Base-by-base conservation (phyloP, 92 coral and sea anemone species). In the Ricordea florida region DNA sequence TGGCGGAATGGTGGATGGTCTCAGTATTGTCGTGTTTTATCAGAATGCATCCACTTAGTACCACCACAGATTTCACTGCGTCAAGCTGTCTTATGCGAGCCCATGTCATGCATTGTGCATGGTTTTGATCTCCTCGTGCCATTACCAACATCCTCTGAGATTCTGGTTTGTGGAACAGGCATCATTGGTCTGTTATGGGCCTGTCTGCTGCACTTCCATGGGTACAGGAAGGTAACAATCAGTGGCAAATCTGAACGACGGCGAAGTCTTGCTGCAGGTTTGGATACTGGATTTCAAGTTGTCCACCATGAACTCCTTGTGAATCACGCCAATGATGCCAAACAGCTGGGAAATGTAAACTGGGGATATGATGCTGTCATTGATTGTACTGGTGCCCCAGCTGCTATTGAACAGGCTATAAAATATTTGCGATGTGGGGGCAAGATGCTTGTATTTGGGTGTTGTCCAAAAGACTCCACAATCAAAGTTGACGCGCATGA, bases 1-100 rank as follows among this genome's bases (percentile, higher is more conserved):
- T 92, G 94, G 92, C 86, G 93, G 0, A 94, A 94, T 80, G 98
- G 98, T 13, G 98, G 98, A 1, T 94, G 98, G 98, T 89, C 98
- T 11, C 94, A 94, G 72, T 94, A 85, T 55, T 89, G 97, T 36
- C 82, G 96, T 32, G 91, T 92, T 11, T 81, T 82, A 45, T 88
- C 92, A 24, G 76, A 66, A 9, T 74, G 86, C 13, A 79, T 94
- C 10, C 77, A 84, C 25, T 13, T 56, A 17, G 79, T 94, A 21
- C 97, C 98, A 40, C 93, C 97, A 6, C 97, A 85, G 63, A 72
- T 94, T 7, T 72, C 94, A 2, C 86, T 94, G 11, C 85, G 93
- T 10, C 97, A 93, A 40, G 97, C 92, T n/a, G 92, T 87, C 22
- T 68, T 94, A 26, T 69, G 88, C 52, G 98, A 94, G 78, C 98